Conservation (phyloP, 2,888 invertebrate genomes). For the Pseudolycoriella hygida region DNA sequence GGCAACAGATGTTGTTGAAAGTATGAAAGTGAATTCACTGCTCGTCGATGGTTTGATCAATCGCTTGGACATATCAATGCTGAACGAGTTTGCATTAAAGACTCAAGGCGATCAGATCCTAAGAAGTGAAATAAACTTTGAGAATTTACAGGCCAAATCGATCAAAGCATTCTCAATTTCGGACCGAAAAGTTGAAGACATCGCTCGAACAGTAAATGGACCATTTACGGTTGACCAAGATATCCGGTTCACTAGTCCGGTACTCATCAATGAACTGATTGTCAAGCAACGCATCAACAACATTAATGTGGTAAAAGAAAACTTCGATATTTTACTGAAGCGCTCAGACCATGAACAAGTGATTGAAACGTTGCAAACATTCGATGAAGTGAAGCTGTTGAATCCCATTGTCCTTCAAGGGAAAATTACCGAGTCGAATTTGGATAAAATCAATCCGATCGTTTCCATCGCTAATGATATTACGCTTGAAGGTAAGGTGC, state of each 20-base stretch:
- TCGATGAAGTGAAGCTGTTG: conserved; percentile 28
- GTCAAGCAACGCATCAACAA: conserved; percentile 30
- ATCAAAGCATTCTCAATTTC: conserved; percentile 14
- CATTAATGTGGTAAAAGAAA: conserved; percentile 27
- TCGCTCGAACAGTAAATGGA: conserved; percentile 26
- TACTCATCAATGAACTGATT: conserved; percentile 25
- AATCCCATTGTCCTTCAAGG: conserved; percentile 29
- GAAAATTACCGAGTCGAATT: conserved; percentile 26
- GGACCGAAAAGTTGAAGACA: conserved; percentile 12
- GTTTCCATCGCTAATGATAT: conserved; percentile 28
- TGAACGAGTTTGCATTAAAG: conserved; percentile 31
- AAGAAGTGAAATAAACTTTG: conserved; percentile 16
- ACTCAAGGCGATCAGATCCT: conserved; percentile 31
- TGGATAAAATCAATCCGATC: conserved; percentile 30
- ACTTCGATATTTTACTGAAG: conserved; percentile 30
- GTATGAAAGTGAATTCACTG: conserved; percentile 27
- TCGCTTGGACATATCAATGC: conserved; percentile 25
- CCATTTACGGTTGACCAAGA: conserved; percentile 29
- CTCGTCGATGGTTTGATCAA: conserved; percentile 32
- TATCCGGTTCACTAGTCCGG: conserved; percentile 26
- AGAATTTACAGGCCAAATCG: conserved; percentile 19
- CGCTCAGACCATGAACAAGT: conserved; percentile 26
- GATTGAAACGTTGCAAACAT: conserved; percentile 28
- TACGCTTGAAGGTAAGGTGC: conserved; percentile 22
- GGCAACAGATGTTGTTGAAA: background rate